Evolutionary conservation across 2,888 invertebrate species (phyloP).

Genomic region (Rhagium mordax): DNA sequence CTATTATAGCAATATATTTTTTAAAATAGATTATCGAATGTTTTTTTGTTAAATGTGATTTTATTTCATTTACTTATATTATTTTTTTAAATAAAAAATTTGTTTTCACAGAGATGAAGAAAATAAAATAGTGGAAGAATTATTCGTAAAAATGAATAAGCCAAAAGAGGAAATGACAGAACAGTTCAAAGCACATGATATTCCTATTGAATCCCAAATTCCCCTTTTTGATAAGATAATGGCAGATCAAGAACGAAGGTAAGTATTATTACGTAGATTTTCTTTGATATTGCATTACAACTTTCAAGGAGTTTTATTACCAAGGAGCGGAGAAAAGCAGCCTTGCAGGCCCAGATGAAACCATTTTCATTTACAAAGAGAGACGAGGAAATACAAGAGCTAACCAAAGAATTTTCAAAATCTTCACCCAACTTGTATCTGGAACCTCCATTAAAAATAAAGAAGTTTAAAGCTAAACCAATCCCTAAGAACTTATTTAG

Average conservation of each 20-base stretch:
- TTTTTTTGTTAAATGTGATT: too few species aligned
- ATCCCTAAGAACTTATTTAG: constrained; percentile 81
- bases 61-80: too few species aligned
- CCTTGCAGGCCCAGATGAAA: constrained; percentile 77
- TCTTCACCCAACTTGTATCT: constrained; percentile 67
- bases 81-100: too few species aligned
- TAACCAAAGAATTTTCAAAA: constrained; percentile 65
- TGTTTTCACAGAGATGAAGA: constrained; percentile 78
- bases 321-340: constrained; percentile 76
- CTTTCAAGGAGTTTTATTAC: constrained; percentile 73
- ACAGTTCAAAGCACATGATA: constrained; percentile 76
- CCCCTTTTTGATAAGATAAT: constrained; percentile 82
- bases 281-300: background rate
- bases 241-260: constrained; percentile 82
- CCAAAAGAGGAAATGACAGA: constrained; percentile 70
- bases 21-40: too few species aligned
- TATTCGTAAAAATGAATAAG: constrained; percentile 61
- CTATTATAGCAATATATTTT: too few species aligned
- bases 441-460: constrained; percentile 70
- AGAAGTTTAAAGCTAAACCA: constrained; percentile 78
- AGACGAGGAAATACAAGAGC: constrained; percentile 72
- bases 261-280: constrained; percentile 24
- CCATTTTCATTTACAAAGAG: constrained; percentile 77
- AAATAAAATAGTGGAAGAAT: constrained; percentile 73
- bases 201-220: constrained; percentile 81